Evolutionary conservation across 2,113 vertebrate species (phyloP).

Genomic region (Embiotoca jacksoni): DNA sequence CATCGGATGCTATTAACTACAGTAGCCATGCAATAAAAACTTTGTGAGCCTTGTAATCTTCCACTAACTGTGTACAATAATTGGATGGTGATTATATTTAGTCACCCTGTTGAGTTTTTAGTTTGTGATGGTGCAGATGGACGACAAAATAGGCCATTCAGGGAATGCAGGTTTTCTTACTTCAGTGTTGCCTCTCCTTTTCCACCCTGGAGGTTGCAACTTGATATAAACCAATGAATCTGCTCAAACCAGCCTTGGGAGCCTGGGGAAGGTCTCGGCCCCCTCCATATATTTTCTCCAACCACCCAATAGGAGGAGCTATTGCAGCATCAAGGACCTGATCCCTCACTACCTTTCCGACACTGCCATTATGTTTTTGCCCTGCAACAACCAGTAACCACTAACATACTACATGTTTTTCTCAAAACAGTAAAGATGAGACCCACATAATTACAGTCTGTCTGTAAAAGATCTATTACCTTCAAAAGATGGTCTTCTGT

Average conservation of each 20-base stretch:
- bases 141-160: background rate
- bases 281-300: too few relatives aligned
- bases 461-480: constrained; percentile 77
- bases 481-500: constrained; percentile 86
- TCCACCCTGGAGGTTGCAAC: too few relatives aligned
- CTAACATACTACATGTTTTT: too few relatives aligned
- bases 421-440: too few relatives aligned
- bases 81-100: background rate
- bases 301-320: too few relatives aligned
- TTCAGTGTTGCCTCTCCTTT: too few relatives aligned
- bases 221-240: background rate
- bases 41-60: background rate
- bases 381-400: background rate
- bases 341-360: background rate
- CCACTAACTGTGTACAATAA: background rate
- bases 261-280: background rate
- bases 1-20: background rate
- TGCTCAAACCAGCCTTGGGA: background rate
- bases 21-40: background rate
- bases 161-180: too few relatives aligned
- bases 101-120: background rate
- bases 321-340: background rate
- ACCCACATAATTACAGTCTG: background rate
- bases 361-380: background rate
- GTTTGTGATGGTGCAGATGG: background rate